Evolutionary conservation across 1,140 invertebrate species (phyloP).

Genomic region (Coenobita brevimanus): DNA sequence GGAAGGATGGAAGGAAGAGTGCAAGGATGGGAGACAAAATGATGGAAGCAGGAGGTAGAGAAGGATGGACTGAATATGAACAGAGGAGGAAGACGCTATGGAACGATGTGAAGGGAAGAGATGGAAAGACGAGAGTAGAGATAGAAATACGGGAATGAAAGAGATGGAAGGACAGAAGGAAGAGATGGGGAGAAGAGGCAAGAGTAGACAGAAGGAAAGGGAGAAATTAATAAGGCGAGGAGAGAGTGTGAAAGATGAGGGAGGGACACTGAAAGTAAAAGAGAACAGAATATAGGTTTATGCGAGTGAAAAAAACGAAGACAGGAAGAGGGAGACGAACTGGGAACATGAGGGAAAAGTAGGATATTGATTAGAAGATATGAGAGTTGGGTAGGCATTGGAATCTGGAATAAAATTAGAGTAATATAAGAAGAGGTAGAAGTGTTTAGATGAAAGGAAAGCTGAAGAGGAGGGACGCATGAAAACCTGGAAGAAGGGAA

Average conservation of each 20-base stretch:
- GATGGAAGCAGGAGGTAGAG: not conserved
- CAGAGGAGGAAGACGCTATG: not conserved
- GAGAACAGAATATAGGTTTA: no score
- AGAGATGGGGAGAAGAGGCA: not conserved
- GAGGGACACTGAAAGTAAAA: not conserved
- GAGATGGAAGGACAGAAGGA: not conserved
- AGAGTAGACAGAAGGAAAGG: not conserved
- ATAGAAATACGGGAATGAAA: not conserved
- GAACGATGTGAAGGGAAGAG: not conserved
- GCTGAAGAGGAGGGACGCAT: not conserved
- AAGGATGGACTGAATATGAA: not conserved
- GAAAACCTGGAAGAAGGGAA: slow-evolving; percentile 7
- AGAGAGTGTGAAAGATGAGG: not conserved
- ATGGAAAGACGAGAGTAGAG: not conserved
- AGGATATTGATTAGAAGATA: not conserved
- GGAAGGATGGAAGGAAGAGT: no score
- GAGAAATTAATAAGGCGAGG: not conserved
- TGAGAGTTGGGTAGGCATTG: not conserved
- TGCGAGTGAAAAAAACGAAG: no score
- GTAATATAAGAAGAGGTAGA: no score
- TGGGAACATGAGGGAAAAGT: not conserved
- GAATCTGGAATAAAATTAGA: no score
- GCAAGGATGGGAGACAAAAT: not conserved
- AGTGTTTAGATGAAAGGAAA: not conserved
- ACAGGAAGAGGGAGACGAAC: no score